Percentiles rank a stretch among this genome's conserved stretches.
Evolutionary conservation across 1,140 invertebrate genomes (phyloP).

Genomic region (Orchestia grillus): DNA sequence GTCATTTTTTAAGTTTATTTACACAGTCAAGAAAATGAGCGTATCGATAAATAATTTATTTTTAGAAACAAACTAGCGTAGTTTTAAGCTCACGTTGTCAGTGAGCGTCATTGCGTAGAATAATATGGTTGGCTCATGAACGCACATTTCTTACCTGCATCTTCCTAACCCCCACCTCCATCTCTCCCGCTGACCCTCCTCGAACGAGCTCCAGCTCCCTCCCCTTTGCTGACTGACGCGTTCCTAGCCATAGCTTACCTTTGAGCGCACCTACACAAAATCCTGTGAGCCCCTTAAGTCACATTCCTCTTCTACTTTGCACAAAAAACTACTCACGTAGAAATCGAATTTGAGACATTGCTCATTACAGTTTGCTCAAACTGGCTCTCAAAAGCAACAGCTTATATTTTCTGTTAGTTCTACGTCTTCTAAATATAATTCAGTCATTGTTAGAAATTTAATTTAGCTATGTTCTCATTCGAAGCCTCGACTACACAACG

Average conservation of each 20-base stretch:
- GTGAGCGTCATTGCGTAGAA: not conserved
- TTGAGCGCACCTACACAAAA: slow-evolving; percentile 19
- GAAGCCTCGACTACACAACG: too few relatives aligned
- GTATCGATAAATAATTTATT: not conserved
- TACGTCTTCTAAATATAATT: not conserved
- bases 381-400: not conserved
- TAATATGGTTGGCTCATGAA: not conserved
- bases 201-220: slow-evolving; percentile 10
- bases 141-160: slow-evolving; percentile 51
- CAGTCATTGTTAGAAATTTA: too few relatives aligned
- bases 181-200: slow-evolving; percentile 48
- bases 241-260: slow-evolving; percentile 35
- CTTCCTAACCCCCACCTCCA: slow-evolving; percentile 50
- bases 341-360: not conserved
- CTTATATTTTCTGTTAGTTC: not conserved
- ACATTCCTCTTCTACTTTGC: not conserved
- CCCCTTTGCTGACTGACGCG: slow-evolving; percentile 40
- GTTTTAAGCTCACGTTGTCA: not conserved
- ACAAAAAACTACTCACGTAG: not conserved
- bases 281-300: not conserved
- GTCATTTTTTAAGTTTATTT: not conserved
- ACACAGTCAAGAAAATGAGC: not conserved
- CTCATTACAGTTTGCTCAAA: not conserved
- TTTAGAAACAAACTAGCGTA: not conserved
- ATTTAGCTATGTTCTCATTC: too few relatives aligned